Percentiles rank a stretch among this genome's conserved stretches.
These are phyloP conservation scores for Nomada ruficornis DNA, from an alignment of 2,888 invertebrate species.

Conservation along the genomic window DNA sequence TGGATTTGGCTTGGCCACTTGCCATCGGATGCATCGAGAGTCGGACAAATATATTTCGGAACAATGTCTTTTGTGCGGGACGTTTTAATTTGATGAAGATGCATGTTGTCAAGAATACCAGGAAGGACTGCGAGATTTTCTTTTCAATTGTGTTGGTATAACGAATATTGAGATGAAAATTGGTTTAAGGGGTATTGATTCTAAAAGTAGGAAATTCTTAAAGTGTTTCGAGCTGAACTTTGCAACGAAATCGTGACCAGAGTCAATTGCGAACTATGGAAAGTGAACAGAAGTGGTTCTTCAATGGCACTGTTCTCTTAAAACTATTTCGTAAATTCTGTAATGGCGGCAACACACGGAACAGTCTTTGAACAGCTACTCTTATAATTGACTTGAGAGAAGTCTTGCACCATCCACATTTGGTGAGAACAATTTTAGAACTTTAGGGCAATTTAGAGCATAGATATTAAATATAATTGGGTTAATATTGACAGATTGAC, in stretches of 20 bases:
- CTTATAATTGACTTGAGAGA: not conserved
- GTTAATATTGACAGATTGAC: too few relatives aligned
- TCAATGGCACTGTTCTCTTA: not conserved
- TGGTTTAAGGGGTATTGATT: not conserved
- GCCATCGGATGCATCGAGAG: conserved; percentile 51
- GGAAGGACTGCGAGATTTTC: not conserved
- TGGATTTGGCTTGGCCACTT: conserved; percentile 59
- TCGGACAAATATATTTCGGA: conserved; percentile 48
- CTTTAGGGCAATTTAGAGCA: too few relatives aligned
- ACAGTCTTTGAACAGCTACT: not conserved
- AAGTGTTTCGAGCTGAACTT: not conserved
- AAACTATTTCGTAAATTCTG: not conserved
- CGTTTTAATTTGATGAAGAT: conserved; percentile 11
- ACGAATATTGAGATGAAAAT: too few relatives aligned
- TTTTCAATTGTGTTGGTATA: not conserved
- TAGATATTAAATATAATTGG: too few relatives aligned
- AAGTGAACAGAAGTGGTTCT: conserved; percentile 4
- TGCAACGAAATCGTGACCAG: conserved; percentile 10
- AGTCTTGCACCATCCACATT: too few relatives aligned
- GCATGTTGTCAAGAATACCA: not conserved
- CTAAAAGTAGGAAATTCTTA: not conserved
- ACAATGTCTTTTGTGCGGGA: conserved; percentile 33
- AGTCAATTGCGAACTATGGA: not conserved
- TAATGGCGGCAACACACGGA: not conserved
- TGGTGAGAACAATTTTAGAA: too few relatives aligned